phyloP scores from a whole-genome alignment of 2,888 invertebrate genomes.

The Heliconius charithonia region DNA sequence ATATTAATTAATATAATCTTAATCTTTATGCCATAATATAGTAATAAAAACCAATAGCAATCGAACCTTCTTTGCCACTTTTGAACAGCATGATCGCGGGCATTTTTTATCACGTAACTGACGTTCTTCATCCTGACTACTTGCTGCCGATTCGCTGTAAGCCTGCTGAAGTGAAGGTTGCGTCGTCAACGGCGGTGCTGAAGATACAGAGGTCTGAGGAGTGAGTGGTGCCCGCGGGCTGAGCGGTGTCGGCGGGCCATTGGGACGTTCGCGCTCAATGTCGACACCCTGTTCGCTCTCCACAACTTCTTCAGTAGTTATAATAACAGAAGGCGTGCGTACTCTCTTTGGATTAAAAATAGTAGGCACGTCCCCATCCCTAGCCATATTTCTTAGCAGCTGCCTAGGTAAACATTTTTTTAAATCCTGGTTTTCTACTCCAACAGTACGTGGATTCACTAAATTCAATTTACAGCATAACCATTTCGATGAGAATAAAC shows the following conservation, averaged over 20 bases:
- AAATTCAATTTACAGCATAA: constrained; percentile 50
- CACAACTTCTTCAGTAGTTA: constrained; percentile 85
- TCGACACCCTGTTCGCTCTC: constrained; percentile 69
- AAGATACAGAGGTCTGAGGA: constrained; percentile 78
- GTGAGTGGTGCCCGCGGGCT: constrained; percentile 77
- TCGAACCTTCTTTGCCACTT: constrained; percentile 90
- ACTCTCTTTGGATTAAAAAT: constrained; percentile 91
- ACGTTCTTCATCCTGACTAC: constrained; percentile 86
- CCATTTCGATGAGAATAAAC: constrained; percentile 42
- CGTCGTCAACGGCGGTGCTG: constrained; percentile 75
- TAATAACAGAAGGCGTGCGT: constrained; percentile 87
- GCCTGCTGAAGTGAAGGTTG: constrained; percentile 80
- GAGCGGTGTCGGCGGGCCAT: constrained; percentile 77
- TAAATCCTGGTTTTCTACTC: constrained; percentile 46
- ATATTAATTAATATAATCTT: constrained; percentile 30
- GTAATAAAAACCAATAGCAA: constrained; percentile 1
- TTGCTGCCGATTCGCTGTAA: constrained; percentile 81
- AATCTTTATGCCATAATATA: constrained; percentile 17
- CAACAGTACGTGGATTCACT: constrained; percentile 41
- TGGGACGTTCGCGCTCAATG: constrained; percentile 70
- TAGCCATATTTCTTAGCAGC: constrained; percentile 79
- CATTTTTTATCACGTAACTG: constrained; percentile 82
- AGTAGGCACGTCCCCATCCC: constrained; percentile 90
- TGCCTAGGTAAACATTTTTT: constrained; percentile 51
- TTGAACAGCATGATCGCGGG: constrained; percentile 91